These are phyloP conservation scores for Magallana nippona DNA, from an alignment of 2,888 invertebrate species.

Conservation along the genomic window DNA sequence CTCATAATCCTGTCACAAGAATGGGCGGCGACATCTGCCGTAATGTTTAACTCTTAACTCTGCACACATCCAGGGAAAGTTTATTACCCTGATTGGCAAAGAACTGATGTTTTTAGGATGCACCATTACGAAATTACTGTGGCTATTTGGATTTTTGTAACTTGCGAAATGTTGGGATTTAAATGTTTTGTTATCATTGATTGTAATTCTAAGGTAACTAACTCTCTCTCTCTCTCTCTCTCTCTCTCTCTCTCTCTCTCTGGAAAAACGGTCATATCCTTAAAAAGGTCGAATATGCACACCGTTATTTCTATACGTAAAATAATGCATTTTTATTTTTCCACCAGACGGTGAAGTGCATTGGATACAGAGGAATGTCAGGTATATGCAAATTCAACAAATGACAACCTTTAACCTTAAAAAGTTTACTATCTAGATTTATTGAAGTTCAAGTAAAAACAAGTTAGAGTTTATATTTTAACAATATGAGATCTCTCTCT, in stretches of 20 bases:
- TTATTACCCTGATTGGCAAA: neutral
- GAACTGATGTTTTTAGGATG: neutral
- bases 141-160: neutral
- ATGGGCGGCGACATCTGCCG: neutral
- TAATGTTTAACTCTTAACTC: neutral
- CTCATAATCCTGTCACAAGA: neutral
- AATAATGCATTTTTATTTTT: too few species aligned
- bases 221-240: neutral
- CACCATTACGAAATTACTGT: neutral
- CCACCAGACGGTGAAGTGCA: too few species aligned
- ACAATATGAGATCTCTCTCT: too few species aligned
- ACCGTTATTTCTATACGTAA: too few species aligned
- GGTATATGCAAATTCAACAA: too few species aligned
- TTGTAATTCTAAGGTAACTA: conserved; percentile 6
- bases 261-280: neutral
- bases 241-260: neutral
- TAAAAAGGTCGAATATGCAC: too few species aligned
- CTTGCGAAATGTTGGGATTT: neutral
- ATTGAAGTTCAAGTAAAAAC: too few species aligned
- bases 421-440: too few species aligned
- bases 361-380: too few species aligned
- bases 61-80: neutral
- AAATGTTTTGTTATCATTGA: neutral
- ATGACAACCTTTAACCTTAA: too few species aligned
- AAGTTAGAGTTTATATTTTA: too few species aligned